Evolutionary conservation across 2,888 invertebrate genomes (phyloP), one percentile per base, ranked within the genome.

Genomic region (Idaea aversata): DNA sequence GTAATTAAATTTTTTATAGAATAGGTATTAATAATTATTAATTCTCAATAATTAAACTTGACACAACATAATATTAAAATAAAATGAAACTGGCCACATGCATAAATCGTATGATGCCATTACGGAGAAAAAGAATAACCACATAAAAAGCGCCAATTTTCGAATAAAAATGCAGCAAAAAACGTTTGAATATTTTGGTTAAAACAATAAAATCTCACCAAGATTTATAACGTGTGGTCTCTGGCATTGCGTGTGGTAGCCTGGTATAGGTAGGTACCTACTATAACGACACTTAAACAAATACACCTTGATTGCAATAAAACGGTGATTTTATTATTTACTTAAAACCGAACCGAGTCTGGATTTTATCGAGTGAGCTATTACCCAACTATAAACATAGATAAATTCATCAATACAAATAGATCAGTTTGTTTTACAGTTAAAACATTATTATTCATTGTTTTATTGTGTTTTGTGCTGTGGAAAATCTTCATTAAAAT

Each of bases 401-500:
- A 90, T 90, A 90, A 90, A 90, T 90, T 90, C 86, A 88, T 90
- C 89, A 90, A 81, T 79, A 78, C 81, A 77, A 82, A 82, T 81
- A 82, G 76, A 77, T 68, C 65, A 15, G 70, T 68, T 76, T 76
- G 65, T 73, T 74, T 76, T 71, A 72, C 71, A 69, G 66, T 67
- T 67, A 66, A 65, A 65, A 72, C 70, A 66, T 71, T 71, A 65
- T 72, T 47, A 15, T 15, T 62, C 61, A 47, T 25, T 36, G 38
- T 62, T 15, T 25, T 62, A 13, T 62, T 62, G 38, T 63, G 59
- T 34, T 15, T 13, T 47, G 47, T 47, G 4, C 47, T 47, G 47
- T 47, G 47, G 47, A 15, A 15, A n/a, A 61, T 67, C 66, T 35
- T 36, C 61, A 34, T 61, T 61, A 68, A 64, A 64, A 47, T 62